These are phyloP conservation scores for Tetramorium alpestre DNA, from an alignment of 1,140 invertebrate species.

Conservation along the genomic window DNA sequence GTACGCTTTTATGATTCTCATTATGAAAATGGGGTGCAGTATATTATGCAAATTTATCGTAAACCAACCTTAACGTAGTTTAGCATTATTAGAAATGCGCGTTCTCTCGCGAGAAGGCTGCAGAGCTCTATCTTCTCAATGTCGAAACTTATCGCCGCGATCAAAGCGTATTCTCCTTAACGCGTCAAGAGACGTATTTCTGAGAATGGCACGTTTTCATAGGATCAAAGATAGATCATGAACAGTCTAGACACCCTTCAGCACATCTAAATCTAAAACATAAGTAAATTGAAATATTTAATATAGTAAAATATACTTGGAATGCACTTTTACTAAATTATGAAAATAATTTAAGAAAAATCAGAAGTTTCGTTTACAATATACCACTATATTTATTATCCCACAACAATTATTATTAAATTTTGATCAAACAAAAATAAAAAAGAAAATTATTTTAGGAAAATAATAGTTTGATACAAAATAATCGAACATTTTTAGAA, in stretches of 20 bases:
- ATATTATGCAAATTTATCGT: slow-evolving; percentile 50
- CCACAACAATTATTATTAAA: background rate
- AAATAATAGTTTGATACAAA: background rate
- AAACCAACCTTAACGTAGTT: background rate
- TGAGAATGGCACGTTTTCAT: background rate
- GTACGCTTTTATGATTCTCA: slow-evolving; percentile 10
- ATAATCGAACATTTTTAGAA: background rate
- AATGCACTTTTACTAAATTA: background rate
- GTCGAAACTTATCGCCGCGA: slow-evolving; percentile 20
- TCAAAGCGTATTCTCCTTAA: slow-evolving; percentile 12
- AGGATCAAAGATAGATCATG: slow-evolving; percentile 29
- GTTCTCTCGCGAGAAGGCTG: background rate
- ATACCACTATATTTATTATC: background rate
- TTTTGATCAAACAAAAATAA: background rate
- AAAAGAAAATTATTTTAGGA: background rate
- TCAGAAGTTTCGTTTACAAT: background rate
- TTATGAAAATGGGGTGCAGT: background rate
- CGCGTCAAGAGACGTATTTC: background rate
- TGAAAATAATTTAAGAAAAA: background rate
- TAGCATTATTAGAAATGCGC: slow-evolving; percentile 9
- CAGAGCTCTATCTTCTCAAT: background rate
- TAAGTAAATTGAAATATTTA: slow-evolving; percentile 8
- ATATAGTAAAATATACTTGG: background rate
- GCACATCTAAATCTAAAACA: background rate
- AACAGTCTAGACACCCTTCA: background rate